Percentiles rank a stretch among this genome's conserved stretches.
These are phyloP conservation scores for Numida meleagris DNA, from an alignment of 2,113 vertebrate genomes.

Conservation along the genomic window DNA sequence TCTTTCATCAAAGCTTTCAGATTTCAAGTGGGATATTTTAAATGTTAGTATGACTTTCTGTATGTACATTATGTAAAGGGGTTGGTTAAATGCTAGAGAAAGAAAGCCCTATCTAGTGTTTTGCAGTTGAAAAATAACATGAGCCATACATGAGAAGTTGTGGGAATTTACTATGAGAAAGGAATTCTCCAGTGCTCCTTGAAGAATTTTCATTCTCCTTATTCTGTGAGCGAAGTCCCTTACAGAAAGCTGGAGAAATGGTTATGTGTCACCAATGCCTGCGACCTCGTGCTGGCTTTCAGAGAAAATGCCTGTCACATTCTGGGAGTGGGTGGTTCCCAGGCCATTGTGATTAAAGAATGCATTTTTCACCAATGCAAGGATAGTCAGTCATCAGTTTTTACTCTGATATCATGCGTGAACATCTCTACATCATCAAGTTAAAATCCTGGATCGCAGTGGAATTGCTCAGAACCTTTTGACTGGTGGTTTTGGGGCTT, in stretches of 20 bases:
- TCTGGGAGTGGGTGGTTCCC: neutral
- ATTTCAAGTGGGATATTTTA: neutral
- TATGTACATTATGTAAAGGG: neutral
- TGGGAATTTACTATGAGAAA: neutral
- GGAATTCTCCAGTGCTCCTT: neutral
- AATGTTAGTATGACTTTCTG: neutral
- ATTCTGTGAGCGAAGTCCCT: neutral
- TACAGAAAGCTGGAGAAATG: neutral
- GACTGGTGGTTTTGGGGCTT: neutral
- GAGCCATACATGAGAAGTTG: neutral
- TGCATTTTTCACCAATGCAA: neutral
- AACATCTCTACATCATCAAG: neutral
- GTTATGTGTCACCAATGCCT: neutral
- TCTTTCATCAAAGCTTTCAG: neutral
- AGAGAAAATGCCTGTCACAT: fast-evolving
- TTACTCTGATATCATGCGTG: neutral
- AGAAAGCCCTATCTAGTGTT: neutral
- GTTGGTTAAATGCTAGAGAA: neutral
- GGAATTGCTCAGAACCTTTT: neutral
- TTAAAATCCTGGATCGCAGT: neutral
- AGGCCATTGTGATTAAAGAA: neutral
- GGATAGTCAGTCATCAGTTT: neutral
- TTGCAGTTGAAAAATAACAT: neutral
- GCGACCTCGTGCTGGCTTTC: neutral
- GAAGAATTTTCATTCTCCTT: neutral